These are phyloP conservation scores for Itoplectis maculator DNA, from an alignment of 2,888 invertebrate genomes.

Conservation along the genomic window DNA sequence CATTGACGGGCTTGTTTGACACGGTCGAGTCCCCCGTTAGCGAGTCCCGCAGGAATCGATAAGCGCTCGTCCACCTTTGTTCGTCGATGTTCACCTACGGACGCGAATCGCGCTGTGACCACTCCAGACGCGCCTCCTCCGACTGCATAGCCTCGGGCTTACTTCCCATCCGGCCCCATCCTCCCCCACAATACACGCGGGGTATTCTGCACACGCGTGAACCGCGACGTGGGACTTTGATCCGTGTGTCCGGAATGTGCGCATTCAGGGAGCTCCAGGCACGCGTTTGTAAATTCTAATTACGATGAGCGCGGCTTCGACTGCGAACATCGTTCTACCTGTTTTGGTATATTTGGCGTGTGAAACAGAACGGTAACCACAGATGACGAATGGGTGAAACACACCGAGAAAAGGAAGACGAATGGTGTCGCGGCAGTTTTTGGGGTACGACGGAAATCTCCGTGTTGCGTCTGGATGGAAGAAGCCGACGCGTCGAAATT, in stretches of 20 bases:
- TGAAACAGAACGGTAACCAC: neutral
- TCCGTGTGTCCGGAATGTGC: conserved; percentile 23
- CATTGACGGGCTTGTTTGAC: conserved; percentile 72
- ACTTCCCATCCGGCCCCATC: conserved; percentile 1
- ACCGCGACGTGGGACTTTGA: conserved; percentile 47
- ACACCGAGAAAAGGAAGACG: neutral
- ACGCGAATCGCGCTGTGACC: neutral
- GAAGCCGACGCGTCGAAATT: conserved; percentile 68
- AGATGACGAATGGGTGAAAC: neutral
- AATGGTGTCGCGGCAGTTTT: conserved; percentile 4
- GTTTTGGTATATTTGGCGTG: too few relatives aligned
- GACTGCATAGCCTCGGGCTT: conserved; percentile 60
- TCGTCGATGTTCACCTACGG: conserved; percentile 18
- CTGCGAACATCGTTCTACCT: neutral
- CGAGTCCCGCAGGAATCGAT: conserved; percentile 52
- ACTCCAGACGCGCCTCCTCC: conserved; percentile 26
- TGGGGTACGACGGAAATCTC: conserved; percentile 53
- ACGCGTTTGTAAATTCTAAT: conserved; percentile 56
- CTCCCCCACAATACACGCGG: neutral
- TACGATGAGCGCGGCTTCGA: conserved; percentile 32
- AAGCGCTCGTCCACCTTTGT: conserved; percentile 62
- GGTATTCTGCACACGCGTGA: conserved; percentile 40
- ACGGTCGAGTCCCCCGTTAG: conserved; percentile 51
- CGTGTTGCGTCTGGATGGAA: neutral
- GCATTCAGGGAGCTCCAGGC: conserved; percentile 36